Percentiles rank a stretch among this genome's conserved stretches.
These are phyloP conservation scores for Pygoscelis adeliae DNA, from an alignment of 2,113 vertebrate species.

Conservation along the genomic window DNA sequence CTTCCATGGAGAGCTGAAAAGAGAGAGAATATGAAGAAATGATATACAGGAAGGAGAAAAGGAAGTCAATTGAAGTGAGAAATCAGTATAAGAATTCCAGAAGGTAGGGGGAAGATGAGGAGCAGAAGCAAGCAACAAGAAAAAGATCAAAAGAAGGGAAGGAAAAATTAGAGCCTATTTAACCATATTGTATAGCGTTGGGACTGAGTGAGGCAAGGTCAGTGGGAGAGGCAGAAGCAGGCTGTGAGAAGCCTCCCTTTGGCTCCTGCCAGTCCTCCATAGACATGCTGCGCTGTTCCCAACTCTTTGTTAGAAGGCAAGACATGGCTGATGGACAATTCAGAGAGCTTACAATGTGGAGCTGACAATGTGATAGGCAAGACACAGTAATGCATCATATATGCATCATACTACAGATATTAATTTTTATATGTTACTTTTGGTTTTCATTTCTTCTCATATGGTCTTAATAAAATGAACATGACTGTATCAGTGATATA, in stretches of 20 bases:
- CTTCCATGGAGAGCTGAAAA: slow-evolving; percentile 97
- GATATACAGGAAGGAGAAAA: slow-evolving; percentile 44
- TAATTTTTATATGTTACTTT: background rate
- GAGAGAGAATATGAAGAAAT: slow-evolving; percentile 72
- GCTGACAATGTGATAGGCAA: background rate
- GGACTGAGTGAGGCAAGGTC: background rate
- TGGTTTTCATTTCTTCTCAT: background rate
- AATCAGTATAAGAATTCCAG: background rate
- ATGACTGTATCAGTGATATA: background rate
- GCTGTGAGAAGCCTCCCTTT: background rate
- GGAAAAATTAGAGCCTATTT: background rate
- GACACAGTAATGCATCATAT: background rate
- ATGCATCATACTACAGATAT: background rate
- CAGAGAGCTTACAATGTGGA: background rate
- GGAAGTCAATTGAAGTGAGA: slow-evolving; percentile 59
- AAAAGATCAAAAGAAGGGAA: background rate
- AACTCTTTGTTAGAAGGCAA: background rate
- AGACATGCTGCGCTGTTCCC: background rate
- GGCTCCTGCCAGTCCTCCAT: background rate
- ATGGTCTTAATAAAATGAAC: background rate
- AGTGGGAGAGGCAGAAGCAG: background rate
- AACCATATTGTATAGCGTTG: background rate
- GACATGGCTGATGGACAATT: background rate
- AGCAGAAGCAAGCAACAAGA: slow-evolving; percentile 34
- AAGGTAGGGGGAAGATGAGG: background rate